Evolutionary conservation across 30 jellyfish, hydroid and myxozoan genomes (phyloP).

Genomic region (Nemopilema nomurai): DNA sequence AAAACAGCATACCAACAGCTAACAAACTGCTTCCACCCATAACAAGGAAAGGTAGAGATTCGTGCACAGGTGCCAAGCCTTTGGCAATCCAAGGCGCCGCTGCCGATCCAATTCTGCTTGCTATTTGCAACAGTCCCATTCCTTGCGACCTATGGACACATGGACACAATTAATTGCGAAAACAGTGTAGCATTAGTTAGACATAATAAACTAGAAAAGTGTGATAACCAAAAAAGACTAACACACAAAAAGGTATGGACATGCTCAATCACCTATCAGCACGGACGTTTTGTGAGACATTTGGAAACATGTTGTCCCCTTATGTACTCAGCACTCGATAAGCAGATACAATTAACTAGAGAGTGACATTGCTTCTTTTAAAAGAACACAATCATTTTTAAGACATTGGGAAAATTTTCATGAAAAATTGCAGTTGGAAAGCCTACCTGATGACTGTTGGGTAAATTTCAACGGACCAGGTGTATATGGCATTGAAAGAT

Average conservation of each 20-base stretch:
- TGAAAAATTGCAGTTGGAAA: neutral
- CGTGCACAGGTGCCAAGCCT: constrained; percentile 55
- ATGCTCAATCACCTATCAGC: too few relatives aligned
- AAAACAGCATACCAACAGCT: constrained; percentile 16
- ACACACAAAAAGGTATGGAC: too few relatives aligned
- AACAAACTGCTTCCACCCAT: constrained; percentile 74
- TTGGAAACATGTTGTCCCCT: too few relatives aligned
- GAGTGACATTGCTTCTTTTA: neutral
- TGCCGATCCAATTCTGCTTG: constrained; percentile 85
- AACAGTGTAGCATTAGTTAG: too few relatives aligned
- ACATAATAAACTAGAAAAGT: too few relatives aligned
- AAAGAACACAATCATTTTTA: too few relatives aligned
- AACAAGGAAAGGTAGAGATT: constrained; percentile 56
- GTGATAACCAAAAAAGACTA: too few relatives aligned
- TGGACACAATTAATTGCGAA: too few relatives aligned
- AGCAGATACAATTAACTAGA: too few relatives aligned
- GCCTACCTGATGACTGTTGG: constrained; percentile 83
- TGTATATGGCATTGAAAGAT: constrained; percentile 80
- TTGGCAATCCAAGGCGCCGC: constrained; percentile 91
- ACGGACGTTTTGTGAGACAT: too few relatives aligned
- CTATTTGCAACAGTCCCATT: constrained; percentile 71
- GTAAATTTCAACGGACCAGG: constrained; percentile 92
- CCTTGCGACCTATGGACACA: constrained; percentile 65
- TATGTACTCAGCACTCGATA: too few relatives aligned
- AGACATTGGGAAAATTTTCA: neutral